Evolutionary conservation across 2,888 invertebrate species (phyloP), one percentile per base, ranked within the genome.

Genomic region (Limnephilus marmoratus): DNA sequence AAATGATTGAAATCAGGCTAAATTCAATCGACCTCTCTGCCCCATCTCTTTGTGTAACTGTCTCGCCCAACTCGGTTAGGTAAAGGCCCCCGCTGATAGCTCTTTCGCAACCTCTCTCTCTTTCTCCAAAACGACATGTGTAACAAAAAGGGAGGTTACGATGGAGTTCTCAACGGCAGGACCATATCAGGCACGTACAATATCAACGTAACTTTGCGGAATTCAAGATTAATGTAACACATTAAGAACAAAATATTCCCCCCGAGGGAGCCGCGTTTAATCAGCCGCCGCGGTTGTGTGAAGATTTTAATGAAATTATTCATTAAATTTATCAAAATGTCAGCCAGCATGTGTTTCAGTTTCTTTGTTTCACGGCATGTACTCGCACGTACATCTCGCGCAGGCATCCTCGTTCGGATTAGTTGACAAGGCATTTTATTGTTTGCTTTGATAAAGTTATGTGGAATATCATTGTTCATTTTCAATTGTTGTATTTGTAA

Each of bases 231-330:
- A 85, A 91, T 91, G 91, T 81, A 45, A 91, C 86, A 91, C 90
- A 90, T 90, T 90, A 90, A 90, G 90, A 90, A 90, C 83, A 90
- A 90, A 90, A 90, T 90, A 90, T 90, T 90, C 90, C 90, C 53
- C 41, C 90, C 83, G 83, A 81, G 81, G 83, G 90, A 68, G 90
- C 49, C 49, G n/a, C 68, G 83, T 90, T 83, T 90, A 90, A 90
- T 86, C 90, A 83, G 83, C 90, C 82, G 81, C 13, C 90, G 90
- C 68, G 81, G 83, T 45, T 83, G 82, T 90, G 45, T 90, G 90
- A 90, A 90, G 90, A 90, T 90, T 90, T 90, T 90, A 90, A 83
- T 83, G 90, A 90, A 90, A 90, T 90, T 90, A 90, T 90, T 83
- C 90, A 90, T 90, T 83, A 83, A 90, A 90, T 90, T 90, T 90